Evolutionary conservation across 2,888 invertebrate genomes (phyloP).

Genomic region (Ariolimax columbianus): DNA sequence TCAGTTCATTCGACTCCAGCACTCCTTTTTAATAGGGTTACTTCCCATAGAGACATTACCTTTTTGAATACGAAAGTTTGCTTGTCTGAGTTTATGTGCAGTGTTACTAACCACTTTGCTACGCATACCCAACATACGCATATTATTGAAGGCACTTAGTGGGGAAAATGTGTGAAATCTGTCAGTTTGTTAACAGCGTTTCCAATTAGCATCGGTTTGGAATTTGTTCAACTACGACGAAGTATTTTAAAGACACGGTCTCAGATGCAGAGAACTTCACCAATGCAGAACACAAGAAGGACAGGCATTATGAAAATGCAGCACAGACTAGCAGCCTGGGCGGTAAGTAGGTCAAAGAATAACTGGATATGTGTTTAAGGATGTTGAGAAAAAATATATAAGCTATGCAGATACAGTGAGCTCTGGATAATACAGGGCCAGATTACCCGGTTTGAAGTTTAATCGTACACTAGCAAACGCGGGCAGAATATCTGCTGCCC

Average conservation of each 20-base stretch:
- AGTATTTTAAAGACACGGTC: background rate
- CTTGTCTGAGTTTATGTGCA: too few species aligned
- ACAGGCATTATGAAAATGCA: background rate
- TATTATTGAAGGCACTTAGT: background rate
- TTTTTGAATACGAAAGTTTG: too few species aligned
- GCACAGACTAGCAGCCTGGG: background rate
- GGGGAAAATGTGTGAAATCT: background rate
- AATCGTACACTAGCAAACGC: too few species aligned
- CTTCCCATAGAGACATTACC: too few species aligned
- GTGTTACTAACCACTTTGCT: too few species aligned
- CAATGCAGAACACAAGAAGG: background rate
- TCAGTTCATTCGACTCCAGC: too few species aligned
- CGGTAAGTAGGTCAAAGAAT: background rate
- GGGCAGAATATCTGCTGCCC: too few species aligned
- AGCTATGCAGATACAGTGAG: background rate
- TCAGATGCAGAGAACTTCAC: background rate
- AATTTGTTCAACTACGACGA: background rate
- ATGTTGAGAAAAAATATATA: background rate
- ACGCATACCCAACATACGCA: too few species aligned
- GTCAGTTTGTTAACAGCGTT: background rate
- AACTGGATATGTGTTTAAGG: background rate
- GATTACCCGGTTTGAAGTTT: too few species aligned
- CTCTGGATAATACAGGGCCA: too few species aligned
- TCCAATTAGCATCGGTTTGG: background rate
- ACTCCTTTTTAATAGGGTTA: too few species aligned